Conservation (phyloP, 2,797 vertebrate genomes). For the Varecia variegata region DNA sequence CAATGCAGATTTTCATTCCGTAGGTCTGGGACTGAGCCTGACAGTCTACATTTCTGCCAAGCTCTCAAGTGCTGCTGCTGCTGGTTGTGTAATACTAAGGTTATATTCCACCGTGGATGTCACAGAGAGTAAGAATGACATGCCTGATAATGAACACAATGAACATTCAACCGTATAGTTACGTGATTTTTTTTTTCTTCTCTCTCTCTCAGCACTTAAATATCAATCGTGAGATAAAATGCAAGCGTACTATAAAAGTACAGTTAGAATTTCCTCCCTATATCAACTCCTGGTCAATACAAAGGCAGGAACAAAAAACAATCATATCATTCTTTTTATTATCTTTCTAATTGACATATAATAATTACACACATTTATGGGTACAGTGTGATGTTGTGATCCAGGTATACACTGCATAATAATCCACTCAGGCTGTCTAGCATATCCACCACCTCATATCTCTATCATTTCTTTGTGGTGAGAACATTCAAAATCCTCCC, state of each 20-base stretch:
- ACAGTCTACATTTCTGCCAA: neutral
- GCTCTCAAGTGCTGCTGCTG: neutral
- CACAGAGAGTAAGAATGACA: neutral
- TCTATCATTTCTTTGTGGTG: neutral
- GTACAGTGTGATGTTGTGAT: neutral
- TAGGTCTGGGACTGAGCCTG: neutral
- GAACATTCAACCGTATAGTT: neutral
- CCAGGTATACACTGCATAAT: neutral
- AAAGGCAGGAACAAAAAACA: neutral
- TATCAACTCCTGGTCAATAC: neutral
- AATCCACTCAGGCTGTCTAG: neutral
- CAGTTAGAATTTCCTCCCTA: neutral
- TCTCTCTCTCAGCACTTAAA: neutral
- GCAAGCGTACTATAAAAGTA: neutral
- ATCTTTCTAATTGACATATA: neutral
- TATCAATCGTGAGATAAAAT: constrained; percentile 40
- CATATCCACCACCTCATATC: neutral
- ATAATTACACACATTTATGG: neutral
- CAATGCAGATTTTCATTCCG: neutral
- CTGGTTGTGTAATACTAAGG: neutral
- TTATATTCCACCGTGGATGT: neutral
- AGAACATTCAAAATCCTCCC: neutral
- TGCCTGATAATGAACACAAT: neutral
- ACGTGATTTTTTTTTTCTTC: neutral
- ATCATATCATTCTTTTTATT: neutral